phyloP scores from a whole-genome alignment of 2,888 invertebrate genomes.

The Ennomos fuscantarius region DNA sequence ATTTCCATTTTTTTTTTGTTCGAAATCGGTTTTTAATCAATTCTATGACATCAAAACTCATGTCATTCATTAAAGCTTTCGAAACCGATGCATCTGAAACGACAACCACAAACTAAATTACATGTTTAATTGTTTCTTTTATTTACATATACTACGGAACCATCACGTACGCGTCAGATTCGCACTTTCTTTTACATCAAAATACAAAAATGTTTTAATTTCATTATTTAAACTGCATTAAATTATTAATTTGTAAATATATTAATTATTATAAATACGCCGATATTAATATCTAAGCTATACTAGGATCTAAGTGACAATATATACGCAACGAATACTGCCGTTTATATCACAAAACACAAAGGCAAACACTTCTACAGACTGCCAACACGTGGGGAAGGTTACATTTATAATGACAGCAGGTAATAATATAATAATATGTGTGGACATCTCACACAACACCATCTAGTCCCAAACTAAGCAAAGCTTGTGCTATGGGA shows the following conservation, averaged over 20 bases:
- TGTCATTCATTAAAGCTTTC: too few relatives aligned
- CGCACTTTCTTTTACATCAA: background rate
- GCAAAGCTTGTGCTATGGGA: too few relatives aligned
- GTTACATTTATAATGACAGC: constrained; percentile 20
- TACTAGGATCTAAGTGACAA: constrained; percentile 1
- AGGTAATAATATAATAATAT: too few relatives aligned
- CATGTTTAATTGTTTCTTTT: too few relatives aligned
- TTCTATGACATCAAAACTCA: too few relatives aligned
- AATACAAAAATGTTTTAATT: background rate
- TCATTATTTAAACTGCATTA: background rate
- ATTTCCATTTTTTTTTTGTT: too few relatives aligned
- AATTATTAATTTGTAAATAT: background rate
- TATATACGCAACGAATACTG: constrained; percentile 41
- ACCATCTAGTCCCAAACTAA: too few relatives aligned
- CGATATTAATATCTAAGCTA: background rate
- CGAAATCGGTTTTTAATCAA: too few relatives aligned
- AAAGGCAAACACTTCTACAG: constrained; percentile 24
- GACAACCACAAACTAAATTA: too few relatives aligned
- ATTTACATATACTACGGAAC: background rate
- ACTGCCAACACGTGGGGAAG: constrained; percentile 12
- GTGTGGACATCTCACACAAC: too few relatives aligned
- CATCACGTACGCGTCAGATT: background rate
- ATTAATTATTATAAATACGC: background rate
- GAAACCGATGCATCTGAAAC: too few relatives aligned
- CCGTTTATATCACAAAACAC: constrained; percentile 45